Percentiles rank a stretch among this genome's conserved stretches.
These are phyloP conservation scores for Anthrax anthrax DNA, from an alignment of 2,888 invertebrate species.

Conservation along the genomic window DNA sequence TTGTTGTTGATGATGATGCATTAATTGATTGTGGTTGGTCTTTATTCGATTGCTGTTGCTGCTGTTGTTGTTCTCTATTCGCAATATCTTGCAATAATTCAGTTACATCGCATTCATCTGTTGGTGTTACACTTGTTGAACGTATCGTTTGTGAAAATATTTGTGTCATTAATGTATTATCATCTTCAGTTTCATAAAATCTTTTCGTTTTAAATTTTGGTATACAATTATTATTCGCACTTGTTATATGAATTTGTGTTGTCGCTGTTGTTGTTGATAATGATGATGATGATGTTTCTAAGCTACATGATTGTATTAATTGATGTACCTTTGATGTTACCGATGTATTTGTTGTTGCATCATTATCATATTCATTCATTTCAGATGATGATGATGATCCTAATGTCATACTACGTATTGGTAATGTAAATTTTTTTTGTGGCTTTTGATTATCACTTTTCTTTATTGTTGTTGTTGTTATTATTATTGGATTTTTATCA, in stretches of 20 bases:
- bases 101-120: constrained; percentile 6
- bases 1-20: background rate
- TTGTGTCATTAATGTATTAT: constrained; percentile 5
- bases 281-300: background rate
- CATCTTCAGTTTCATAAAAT: constrained; percentile 7
- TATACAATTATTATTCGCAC: background rate
- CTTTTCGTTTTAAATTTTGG: constrained; percentile 5
- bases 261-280: no score
- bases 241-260: no score
- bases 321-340: background rate
- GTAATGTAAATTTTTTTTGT: background rate
- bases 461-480: no score
- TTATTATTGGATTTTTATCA: no score
- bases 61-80: background rate
- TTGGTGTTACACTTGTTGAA: constrained; percentile 9
- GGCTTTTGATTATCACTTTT: background rate
- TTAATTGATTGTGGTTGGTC: background rate
- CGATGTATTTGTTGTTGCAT: background rate
- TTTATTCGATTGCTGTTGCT: background rate
- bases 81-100: background rate
- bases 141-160: constrained; percentile 10
- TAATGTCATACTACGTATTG: background rate
- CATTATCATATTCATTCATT: background rate
- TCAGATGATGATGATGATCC: background rate
- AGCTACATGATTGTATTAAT: background rate